A percentile compares a stretch with the other conserved stretches of the same genome.
phyloP scores from a whole-genome alignment of 2,113 vertebrate genomes.

The Daphoenositta chrysoptera region DNA sequence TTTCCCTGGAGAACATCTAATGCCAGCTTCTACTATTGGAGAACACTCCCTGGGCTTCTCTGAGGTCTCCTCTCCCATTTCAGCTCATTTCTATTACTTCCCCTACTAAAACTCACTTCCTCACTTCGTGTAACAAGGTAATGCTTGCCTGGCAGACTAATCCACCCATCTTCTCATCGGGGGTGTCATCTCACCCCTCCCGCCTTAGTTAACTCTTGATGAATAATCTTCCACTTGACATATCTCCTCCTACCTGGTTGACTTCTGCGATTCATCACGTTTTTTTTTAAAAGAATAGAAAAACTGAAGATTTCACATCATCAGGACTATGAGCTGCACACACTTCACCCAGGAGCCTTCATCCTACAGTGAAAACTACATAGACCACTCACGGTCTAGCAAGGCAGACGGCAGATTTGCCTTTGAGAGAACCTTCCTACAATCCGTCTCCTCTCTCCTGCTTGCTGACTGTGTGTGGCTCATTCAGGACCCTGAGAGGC shows the following conservation, averaged over 20 bases:
- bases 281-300: neutral
- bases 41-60: neutral
- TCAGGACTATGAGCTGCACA: neutral
- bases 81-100: neutral
- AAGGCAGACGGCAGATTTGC: neutral
- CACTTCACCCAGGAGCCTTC: neutral
- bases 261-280: neutral
- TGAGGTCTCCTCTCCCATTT: neutral
- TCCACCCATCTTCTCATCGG: neutral
- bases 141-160: neutral
- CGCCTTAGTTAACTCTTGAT: neutral
- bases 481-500: neutral
- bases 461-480: neutral
- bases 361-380: accelerated
- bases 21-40: neutral
- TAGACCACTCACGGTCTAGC: neutral
- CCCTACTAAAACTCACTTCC: neutral
- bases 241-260: neutral
- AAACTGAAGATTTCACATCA: neutral
- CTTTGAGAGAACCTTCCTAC: neutral
- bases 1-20: neutral
- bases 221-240: neutral
- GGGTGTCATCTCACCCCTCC: neutral
- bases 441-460: neutral
- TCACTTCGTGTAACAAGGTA: neutral